Conservation (phyloP, 1,140 invertebrate genomes). For the Solenopsis fugax region DNA sequence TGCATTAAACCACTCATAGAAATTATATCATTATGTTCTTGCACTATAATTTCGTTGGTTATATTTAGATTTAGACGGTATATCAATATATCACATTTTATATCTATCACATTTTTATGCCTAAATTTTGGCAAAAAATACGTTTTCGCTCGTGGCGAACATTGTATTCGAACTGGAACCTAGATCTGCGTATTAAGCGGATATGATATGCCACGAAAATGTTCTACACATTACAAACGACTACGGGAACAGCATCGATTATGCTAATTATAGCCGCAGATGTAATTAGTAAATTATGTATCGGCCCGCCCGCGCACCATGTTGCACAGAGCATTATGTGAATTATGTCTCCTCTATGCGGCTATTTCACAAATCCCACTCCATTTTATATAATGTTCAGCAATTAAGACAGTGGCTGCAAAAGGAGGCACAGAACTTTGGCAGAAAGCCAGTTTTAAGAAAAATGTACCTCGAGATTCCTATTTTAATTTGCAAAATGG, state of each 20-base stretch:
- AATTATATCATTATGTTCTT: background rate
- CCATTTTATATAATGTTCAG: slow-evolving; percentile 15
- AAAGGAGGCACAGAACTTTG: background rate
- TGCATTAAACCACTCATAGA: background rate
- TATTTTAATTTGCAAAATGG: slow-evolving; percentile 38
- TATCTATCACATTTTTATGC: background rate
- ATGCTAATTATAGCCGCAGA: slow-evolving; percentile 32
- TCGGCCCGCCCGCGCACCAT: background rate
- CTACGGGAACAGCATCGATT: background rate
- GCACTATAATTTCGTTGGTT: background rate
- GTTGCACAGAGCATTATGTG: background rate
- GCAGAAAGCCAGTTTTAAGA: background rate
- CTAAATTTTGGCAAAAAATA: slow-evolving; percentile 39
- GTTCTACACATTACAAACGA: background rate
- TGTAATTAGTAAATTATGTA: slow-evolving; percentile 46
- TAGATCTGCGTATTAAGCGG: slow-evolving; percentile 46
- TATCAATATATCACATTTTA: background rate
- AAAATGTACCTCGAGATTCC: background rate
- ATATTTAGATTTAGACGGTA: background rate
- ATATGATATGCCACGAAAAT: slow-evolving; percentile 74
- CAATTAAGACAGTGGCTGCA: background rate
- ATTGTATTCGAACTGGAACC: slow-evolving; percentile 67
- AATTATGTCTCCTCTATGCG: slow-evolving; percentile 17
- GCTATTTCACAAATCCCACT: slow-evolving; percentile 30
- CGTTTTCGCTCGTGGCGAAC: slow-evolving; percentile 70